Percentiles rank a stretch among this genome's conserved stretches.
These are phyloP conservation scores for Luperina nickerlii DNA, from an alignment of 2,888 invertebrate genomes.

Conservation along the genomic window DNA sequence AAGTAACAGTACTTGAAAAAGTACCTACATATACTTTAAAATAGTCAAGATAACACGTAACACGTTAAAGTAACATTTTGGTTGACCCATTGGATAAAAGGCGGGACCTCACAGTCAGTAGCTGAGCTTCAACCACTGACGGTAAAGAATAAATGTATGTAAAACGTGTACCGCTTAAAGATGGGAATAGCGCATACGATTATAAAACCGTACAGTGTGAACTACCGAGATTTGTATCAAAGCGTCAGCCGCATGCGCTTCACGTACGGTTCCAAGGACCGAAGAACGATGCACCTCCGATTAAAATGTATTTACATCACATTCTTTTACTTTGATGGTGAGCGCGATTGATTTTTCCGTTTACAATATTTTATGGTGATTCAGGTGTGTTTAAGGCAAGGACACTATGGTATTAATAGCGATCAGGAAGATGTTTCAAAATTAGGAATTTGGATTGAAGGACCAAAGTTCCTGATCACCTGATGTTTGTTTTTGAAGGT, in stretches of 20 bases:
- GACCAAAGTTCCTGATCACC: neutral
- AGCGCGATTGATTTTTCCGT: constrained; percentile 48
- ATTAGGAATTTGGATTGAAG: neutral
- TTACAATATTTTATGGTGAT: constrained; percentile 28
- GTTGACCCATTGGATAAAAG: neutral
- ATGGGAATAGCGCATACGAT: constrained; percentile 55
- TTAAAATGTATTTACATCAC: constrained; percentile 66
- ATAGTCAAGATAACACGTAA: neutral
- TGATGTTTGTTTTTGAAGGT: neutral
- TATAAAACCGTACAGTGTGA: constrained; percentile 51
- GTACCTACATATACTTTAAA: neutral
- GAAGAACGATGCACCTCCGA: constrained; percentile 69
- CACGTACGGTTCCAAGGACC: constrained; percentile 70
- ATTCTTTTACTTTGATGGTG: constrained; percentile 60
- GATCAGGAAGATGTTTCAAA: neutral
- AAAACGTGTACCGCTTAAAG: constrained; percentile 54
- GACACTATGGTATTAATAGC: neutral
- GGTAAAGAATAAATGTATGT: constrained; percentile 53
- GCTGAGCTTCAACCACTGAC: constrained; percentile 1
- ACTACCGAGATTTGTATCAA: constrained; percentile 65
- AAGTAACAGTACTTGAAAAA: neutral
- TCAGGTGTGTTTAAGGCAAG: neutral
- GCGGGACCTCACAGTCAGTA: constrained; percentile 13
- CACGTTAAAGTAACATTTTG: neutral
- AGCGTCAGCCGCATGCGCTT: constrained; percentile 60